Conservation (phyloP, 2,797 vertebrate genomes). For the Channallabes apus region DNA sequence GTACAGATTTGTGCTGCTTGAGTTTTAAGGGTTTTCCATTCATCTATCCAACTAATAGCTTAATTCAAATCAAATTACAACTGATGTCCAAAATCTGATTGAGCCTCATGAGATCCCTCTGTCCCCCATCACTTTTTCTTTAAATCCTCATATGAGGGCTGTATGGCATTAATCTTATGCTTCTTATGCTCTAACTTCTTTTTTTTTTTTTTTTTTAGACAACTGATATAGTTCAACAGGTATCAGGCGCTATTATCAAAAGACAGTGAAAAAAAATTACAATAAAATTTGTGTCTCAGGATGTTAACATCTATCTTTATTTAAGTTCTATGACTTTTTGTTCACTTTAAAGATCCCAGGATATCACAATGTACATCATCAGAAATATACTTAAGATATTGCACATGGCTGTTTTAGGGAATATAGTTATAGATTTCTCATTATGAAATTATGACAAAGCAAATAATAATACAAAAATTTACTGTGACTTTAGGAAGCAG, state of each 20-base stretch:
- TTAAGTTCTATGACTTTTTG: neutral
- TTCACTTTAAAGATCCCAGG: neutral
- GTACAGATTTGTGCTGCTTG: no score
- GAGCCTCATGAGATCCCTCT: no score
- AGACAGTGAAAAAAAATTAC: no score
- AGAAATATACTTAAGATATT: neutral
- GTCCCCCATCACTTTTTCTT: no score
- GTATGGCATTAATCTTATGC: no score
- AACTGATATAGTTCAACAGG: no score
- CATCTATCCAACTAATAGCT: neutral
- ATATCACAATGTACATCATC: neutral
- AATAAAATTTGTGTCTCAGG: no score
- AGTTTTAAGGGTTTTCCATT: neutral
- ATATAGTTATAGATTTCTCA: neutral
- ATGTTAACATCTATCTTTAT: neutral
- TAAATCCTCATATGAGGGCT: no score
- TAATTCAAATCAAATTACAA: neutral
- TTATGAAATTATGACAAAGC: neutral
- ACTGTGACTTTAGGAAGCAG: neutral
- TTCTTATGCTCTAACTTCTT: no score
- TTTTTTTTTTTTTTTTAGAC: no score
- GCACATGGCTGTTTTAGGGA: neutral
- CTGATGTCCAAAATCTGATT: neutral
- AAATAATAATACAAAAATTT: neutral
- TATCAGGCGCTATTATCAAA: no score